Base-by-base conservation (phyloP, 2,113 vertebrate species). In the Dendrocopos noguchii region DNA sequence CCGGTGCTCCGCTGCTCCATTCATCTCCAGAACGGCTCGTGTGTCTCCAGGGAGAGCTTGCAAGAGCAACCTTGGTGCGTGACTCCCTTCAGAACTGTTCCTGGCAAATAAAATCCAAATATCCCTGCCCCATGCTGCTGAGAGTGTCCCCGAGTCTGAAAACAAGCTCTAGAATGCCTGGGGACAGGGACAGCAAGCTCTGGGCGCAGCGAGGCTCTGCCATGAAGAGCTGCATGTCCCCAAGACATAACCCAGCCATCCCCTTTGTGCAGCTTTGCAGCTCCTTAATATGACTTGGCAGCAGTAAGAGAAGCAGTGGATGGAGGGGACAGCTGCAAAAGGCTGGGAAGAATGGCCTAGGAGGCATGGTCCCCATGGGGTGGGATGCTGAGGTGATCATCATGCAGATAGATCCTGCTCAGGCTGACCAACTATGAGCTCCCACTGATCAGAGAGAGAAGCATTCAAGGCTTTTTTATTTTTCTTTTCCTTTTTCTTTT, bases 21-120 rank as follows among this genome's bases (percentile, higher is more conserved):
- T 18, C 3, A 2, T n/a, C 24, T 50, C 39, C 55, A 46, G 27
- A n/a, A 13, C 0, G 0, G 22, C 36, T 61, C 8, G 0, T 3
- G 12, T 31, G 18, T 63, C 28, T 27, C 36, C 28, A 46, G 7
- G n/a, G 24, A 78, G 29, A 28, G 20, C 31, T 65, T 60, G 67
- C 16, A 42, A 59, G 59, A 88, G 21, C 50, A 44, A 46, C 24
- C 47, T 31, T 42, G 15, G 15, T 52, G 29, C 4, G 2, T 24
- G 39, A 17, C 10, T 77, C 44, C 21, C 47, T 47, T 42, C 1
- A 4, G 68, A 36, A n/a, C 22, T 3, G 2, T 36, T 78, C 76
- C 66, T 27, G 63, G 60, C 39, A 33, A 33, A 64, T 81, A 75
- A 84, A 71, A 80, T 78, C n/a, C 76, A 83, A 8, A 33, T 74